Evolutionary conservation across 2,797 vertebrate species (phyloP).

Genomic region (Falco cherrug): DNA sequence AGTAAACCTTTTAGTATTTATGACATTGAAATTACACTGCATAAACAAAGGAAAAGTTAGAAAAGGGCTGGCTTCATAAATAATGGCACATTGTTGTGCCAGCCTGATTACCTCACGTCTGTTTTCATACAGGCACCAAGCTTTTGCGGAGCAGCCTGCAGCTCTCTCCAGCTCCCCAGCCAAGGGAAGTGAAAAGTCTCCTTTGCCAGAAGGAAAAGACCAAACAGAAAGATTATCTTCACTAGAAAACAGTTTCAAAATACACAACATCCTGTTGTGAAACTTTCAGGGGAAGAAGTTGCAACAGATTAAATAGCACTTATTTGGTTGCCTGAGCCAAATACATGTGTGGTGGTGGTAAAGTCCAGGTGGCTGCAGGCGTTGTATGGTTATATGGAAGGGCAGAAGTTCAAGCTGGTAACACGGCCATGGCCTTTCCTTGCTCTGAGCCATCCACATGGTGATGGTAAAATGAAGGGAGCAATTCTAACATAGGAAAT

Average conservation of each 20-base stretch:
- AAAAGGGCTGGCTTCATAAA: constrained; percentile 44
- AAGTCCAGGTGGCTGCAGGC: neutral
- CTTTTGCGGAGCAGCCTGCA: neutral
- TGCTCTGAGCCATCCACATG: rapidly evolving
- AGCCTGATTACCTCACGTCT: constrained; percentile 56
- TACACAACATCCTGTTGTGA: neutral
- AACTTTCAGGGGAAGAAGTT: neutral
- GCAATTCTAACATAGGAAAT: neutral
- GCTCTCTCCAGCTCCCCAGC: constrained; percentile 13
- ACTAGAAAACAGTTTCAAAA: constrained; percentile 15
- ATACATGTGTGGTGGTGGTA: neutral
- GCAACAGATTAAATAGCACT: neutral
- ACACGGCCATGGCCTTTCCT: rapidly evolving
- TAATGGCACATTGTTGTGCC: constrained; percentile 55
- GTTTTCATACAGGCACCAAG: constrained; percentile 2
- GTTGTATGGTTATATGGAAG: rapidly evolving
- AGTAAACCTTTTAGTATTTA: constrained; percentile 76
- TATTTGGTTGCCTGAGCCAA: neutral
- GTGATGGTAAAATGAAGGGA: neutral
- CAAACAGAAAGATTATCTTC: neutral
- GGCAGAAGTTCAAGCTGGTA: rapidly evolving
- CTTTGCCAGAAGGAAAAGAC: constrained; percentile 17
- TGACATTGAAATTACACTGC: constrained; percentile 71
- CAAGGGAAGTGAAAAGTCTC: neutral
- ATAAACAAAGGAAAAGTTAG: constrained; percentile 70